Percentiles rank a stretch among this genome's conserved stretches.
phyloP scores from a whole-genome alignment of 1,140 invertebrate species.

The Aphelinus atriplicis region DNA sequence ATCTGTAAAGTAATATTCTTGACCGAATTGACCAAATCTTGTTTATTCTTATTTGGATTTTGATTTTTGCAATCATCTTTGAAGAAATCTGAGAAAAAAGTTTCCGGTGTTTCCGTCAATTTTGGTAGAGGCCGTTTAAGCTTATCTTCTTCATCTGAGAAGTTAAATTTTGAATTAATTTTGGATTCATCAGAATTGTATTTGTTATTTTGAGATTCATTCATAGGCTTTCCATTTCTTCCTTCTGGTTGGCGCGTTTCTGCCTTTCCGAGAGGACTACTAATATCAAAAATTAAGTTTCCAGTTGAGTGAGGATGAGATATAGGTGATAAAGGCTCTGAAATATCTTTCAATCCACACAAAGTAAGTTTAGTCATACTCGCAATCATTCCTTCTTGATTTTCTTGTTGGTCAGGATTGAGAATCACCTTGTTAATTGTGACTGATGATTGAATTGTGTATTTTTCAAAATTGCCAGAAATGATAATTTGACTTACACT shows the following conservation, averaged over 20 bases:
- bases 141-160: slow-evolving; percentile 41
- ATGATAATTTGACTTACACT: slow-evolving; percentile 68
- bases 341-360: slow-evolving; percentile 39
- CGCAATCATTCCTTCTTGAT: slow-evolving; percentile 68
- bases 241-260: slow-evolving; percentile 34
- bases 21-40: slow-evolving; percentile 57
- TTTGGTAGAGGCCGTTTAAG: slow-evolving; percentile 60
- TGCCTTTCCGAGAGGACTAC: slow-evolving; percentile 52
- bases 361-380: slow-evolving; percentile 69
- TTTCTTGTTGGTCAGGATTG: slow-evolving; percentile 64
- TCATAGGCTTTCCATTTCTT: not conserved
- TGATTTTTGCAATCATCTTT: slow-evolving; percentile 66
- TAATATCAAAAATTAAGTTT: slow-evolving; percentile 69
- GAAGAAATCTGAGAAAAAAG: slow-evolving; percentile 64
- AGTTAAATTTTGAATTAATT: slow-evolving; percentile 1
- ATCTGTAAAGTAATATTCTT: slow-evolving; percentile 68
- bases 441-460: slow-evolving; percentile 71
- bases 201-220: not conserved
- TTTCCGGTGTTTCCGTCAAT: slow-evolving; percentile 60
- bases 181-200: slow-evolving; percentile 15
- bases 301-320: slow-evolving; percentile 60
- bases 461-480: slow-evolving; percentile 64
- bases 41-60: slow-evolving; percentile 53
- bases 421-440: slow-evolving; percentile 68
- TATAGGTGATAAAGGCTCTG: slow-evolving; percentile 11